phyloP scores from a whole-genome alignment of 1,140 invertebrate species.

The Agrypnia vestita region DNA sequence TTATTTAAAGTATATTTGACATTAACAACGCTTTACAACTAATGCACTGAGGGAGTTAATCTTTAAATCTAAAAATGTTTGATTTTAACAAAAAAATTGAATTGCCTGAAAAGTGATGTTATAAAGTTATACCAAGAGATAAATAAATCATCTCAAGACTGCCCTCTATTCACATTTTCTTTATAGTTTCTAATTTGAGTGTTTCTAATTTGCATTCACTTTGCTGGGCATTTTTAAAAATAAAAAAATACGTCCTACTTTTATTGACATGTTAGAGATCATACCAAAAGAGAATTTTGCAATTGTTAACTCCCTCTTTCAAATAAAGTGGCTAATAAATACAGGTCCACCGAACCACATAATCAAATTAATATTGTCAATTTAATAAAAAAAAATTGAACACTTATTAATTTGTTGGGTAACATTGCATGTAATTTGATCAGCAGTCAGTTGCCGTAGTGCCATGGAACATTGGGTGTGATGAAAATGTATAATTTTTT shows the following conservation, averaged over 20 bases:
- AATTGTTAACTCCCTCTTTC: background rate
- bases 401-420: slow-evolving; percentile 17
- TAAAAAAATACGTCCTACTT: background rate
- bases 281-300: background rate
- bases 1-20: too few relatives aligned
- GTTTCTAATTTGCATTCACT: too few relatives aligned
- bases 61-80: too few relatives aligned
- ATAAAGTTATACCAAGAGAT: too few relatives aligned
- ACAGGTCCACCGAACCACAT: background rate
- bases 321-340: slow-evolving; percentile 3
- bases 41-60: too few relatives aligned
- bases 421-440: slow-evolving; percentile 25
- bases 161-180: too few relatives aligned
- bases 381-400: slow-evolving; percentile 24
- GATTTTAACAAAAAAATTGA: too few relatives aligned
- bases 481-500: background rate
- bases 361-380: slow-evolving; percentile 18
- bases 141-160: too few relatives aligned
- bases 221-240: too few relatives aligned
- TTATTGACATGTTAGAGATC: background rate
- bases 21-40: too few relatives aligned
- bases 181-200: too few relatives aligned
- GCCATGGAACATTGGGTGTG: background rate
- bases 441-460: background rate
- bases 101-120: too few relatives aligned